Base-by-base conservation (phyloP, 2,113 vertebrate species). In the Neodon shergylaensis region DNA sequence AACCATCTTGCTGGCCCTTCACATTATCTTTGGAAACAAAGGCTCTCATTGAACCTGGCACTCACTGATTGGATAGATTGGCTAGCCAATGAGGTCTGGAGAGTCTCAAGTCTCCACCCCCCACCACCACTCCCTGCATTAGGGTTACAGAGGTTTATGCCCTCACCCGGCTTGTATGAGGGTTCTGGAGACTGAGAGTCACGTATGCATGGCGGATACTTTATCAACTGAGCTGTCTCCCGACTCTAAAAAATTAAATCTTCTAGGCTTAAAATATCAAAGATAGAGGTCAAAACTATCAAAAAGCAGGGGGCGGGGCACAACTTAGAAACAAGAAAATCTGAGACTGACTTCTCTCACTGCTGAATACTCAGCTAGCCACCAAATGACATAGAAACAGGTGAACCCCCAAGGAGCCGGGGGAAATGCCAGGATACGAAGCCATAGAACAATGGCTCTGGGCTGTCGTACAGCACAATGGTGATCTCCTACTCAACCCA, bases 311-410 rank as follows among this genome's bases (percentile, higher is more conserved):
- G 79, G 92, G 39, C 5, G 10, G 10, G 0, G 28, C 1, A 73
- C 28, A 7, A 13, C n/a, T 31, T 22, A 66, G 19, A 93, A 90
- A 36, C 11, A 96, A 91, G 63, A 96, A 84, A 94, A 76, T 79
- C 7, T 68, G 21, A 92, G 13, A 91, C 22, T 66, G 49, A 77
- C 21, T 58, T 54, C 49, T 0, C 31, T 90, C 54, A 83, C 49
- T 94, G 49, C 9, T 70, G 92, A 95, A 96, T 88, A 36, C 88
- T 79, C 84, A 58, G 77, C 42, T 92, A 88, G 68, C 24, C 31
- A 85, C 28, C 61, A 91, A 79, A 82, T 90, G 49, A 88, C 47
- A 82, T 3, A 93, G 65, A 92, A 94, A 95, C 19, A 72, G 22
- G 33, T 66, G 65, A 76, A 88, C 4, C 13, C 39, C 73, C 72